Evolutionary conservation across 2,888 invertebrate species (phyloP).

Genomic region (Phaonia tiefii): DNA sequence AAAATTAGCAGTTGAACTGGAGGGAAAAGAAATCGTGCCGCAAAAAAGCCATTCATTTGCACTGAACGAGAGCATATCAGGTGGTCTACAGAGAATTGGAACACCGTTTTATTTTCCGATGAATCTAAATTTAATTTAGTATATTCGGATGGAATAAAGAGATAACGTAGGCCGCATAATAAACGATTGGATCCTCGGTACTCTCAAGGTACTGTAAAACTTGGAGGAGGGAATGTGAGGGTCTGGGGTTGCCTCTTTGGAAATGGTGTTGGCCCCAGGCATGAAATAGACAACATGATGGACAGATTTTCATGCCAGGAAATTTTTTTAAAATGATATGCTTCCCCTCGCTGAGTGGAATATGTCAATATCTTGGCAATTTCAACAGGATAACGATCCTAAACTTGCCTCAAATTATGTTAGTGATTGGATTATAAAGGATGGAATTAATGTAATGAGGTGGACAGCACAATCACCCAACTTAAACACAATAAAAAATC

Average conservation of each 20-base stretch:
- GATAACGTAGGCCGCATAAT: not conserved
- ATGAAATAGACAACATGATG: slow-evolving; percentile 20
- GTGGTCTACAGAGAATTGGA: not conserved
- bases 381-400: too few relatives aligned
- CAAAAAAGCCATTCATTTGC: slow-evolving; percentile 21
- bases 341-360: too few relatives aligned
- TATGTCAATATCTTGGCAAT: too few relatives aligned
- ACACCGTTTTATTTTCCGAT: slow-evolving; percentile 26
- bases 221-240: slow-evolving; percentile 18
- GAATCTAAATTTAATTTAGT: not conserved
- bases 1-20: too few relatives aligned
- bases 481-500: too few relatives aligned
- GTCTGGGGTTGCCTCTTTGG: slow-evolving; percentile 42
- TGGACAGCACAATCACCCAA: too few relatives aligned
- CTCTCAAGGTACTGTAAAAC: not conserved
- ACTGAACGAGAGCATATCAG: not conserved
- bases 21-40: too few relatives aligned
- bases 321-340: too few relatives aligned
- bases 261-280: slow-evolving; percentile 36
- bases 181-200: not conserved
- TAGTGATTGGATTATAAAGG: too few relatives aligned
- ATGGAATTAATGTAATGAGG: too few relatives aligned
- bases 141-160: not conserved
- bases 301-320: not conserved
- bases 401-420: not conserved